Percentiles rank a stretch among this genome's conserved stretches.
Conservation (phyloP, 2,113 vertebrate species). For the Cacatua alba region DNA sequence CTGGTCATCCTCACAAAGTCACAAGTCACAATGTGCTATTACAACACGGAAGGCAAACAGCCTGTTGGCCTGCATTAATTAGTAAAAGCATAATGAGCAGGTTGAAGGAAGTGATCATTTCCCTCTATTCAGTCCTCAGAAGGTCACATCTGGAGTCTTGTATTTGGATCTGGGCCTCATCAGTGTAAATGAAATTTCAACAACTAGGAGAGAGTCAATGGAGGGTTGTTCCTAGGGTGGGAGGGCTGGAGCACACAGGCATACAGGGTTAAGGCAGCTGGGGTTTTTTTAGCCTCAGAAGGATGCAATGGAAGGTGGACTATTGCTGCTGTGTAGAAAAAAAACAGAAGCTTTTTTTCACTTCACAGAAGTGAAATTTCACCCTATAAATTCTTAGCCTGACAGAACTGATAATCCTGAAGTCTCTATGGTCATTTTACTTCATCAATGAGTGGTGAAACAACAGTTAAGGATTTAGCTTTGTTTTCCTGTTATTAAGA, state of each 20-base stretch:
- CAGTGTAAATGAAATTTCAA: background rate
- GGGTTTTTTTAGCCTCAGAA: background rate
- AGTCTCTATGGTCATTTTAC: background rate
- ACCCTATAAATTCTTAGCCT: background rate
- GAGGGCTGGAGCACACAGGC: background rate
- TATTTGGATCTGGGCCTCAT: background rate
- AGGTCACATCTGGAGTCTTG: background rate
- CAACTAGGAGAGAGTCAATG: background rate
- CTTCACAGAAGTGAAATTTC: background rate
- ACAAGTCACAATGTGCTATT: background rate
- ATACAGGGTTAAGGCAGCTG: background rate
- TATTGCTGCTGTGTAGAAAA: background rate
- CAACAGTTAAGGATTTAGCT: background rate
- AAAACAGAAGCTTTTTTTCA: background rate
- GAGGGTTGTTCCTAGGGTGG: background rate
- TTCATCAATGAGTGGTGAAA: background rate
- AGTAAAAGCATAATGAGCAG: background rate
- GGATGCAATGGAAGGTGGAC: background rate
- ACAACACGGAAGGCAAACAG: background rate
- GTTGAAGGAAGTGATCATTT: background rate
- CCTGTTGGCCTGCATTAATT: background rate
- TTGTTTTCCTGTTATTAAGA: background rate
- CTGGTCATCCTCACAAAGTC: background rate
- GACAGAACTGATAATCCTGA: background rate
- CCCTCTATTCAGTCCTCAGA: background rate